Base-by-base conservation (phyloP, 2,888 invertebrate species). In the Phorcus lineatus region DNA sequence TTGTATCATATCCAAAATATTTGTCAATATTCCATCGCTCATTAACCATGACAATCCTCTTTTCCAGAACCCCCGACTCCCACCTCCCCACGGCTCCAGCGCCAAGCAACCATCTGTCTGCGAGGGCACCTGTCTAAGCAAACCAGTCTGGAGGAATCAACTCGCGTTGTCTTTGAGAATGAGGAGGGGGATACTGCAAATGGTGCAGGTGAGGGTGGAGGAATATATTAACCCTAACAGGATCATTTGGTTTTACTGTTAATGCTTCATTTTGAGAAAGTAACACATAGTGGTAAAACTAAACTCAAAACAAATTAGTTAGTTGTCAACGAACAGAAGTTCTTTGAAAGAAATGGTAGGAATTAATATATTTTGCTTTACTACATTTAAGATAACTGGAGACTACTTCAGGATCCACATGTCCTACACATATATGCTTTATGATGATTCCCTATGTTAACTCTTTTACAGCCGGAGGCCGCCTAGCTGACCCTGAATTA, bases 101-200 rank as follows among this genome's bases (percentile, higher is more conserved):
- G 91, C 52, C 90, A 91, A 81, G 89, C 90, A 13, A 90, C 90
- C 40, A 89, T 91, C 70, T 86, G 87, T 80, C 86, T 89, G 80
- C 86, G 89, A 22, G 84, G 87, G 6, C 84, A 87, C 62, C 74
- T 88, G 17, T 86, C 88, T 28, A 88, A 89, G 36, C 91, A 90
- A 86, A 87, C 87, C 82, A 89, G 88, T 75, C 83, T 88, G 40
- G 88, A 88, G 79, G 86, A 87, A 1, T 86, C 89, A 16, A 88
- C 90, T 2, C 86, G 87, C 36, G 84, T 90, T 36, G 82, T 89
- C 40, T 90, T 89, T 81, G 90, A 90, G 79, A 89, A 88, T 85
- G 90, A 90, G 79, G 88, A 87, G 74, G 62, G 78, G 22, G 86
- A 85, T 28, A 83, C 84, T 57, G 84, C 86, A 47, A 87, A 88